Evolutionary conservation across 2,113 vertebrate species (phyloP).

Genomic region (Phylloscopus whistleri): DNA sequence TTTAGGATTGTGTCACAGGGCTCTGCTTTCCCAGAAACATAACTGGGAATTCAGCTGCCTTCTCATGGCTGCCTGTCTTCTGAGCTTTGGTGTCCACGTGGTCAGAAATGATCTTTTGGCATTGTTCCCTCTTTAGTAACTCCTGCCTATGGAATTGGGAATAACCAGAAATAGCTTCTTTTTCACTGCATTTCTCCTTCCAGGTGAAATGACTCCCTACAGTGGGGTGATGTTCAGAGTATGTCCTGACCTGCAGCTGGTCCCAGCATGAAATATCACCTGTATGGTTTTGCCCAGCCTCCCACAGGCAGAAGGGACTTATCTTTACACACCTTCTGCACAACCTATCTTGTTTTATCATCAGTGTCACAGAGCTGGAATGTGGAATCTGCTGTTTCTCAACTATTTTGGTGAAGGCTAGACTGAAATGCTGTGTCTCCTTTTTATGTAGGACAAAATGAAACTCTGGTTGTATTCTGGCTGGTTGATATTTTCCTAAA

Average conservation of each 20-base stretch:
- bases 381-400: conserved; percentile 27
- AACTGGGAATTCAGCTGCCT: neutral
- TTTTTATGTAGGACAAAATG: neutral
- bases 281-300: neutral
- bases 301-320: neutral
- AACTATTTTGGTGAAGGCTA: neutral
- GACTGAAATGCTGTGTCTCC: neutral
- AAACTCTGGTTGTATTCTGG: neutral
- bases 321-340: conserved; percentile 8
- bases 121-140: neutral
- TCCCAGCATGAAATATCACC: neutral
- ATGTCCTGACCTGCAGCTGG: neutral
- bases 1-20: neutral
- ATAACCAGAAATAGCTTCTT: neutral
- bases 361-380: neutral
- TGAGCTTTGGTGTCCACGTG: neutral
- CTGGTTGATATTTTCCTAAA: neutral
- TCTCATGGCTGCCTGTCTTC: neutral
- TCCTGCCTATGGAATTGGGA: neutral
- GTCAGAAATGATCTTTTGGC: neutral
- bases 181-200: neutral
- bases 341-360: neutral
- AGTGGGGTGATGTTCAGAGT: neutral
- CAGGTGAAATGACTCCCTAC: neutral
- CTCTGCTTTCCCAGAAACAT: neutral